Base-by-base conservation (phyloP, 2,797 vertebrate species). In the Cryptoblepharus egeriae region DNA sequence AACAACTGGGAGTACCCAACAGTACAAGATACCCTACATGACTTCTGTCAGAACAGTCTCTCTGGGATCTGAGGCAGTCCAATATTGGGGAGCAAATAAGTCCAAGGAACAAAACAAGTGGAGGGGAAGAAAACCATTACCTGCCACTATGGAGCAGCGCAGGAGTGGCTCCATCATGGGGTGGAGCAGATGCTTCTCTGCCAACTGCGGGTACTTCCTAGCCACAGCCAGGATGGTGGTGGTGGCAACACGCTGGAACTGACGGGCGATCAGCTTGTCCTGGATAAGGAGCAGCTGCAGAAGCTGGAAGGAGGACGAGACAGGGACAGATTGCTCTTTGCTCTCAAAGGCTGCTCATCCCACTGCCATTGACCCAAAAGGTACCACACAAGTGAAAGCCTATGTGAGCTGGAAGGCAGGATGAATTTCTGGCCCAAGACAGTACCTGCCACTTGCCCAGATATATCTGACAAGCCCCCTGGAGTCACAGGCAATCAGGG, bases 171-270 rank as follows among this genome's bases (percentile, higher is more conserved):
- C 87, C 12, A 99, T 85, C 67, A 99, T 78, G 5, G 97, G 97
- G 37, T 77, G 76, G 3, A 99, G 94, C 69, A 99, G 89, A 88
- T 97, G 95, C 74, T 89, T 92, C 79, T 92, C 91, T 1, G 96
- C 97, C 84, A 98, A 93, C 73, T 93, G 63, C 2, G 97, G 96
- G 79, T 91, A 94, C 87, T 97, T 95, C 90, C 96, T 95, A 12
- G 90, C 93, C 93, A 99, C 91, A 75, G 90, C 92, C 67, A 98
- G 93, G 64, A 93, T 91, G 0, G 96, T 95, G 16, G 94, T 96
- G 77, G 97, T 97, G 88, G 97, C 97, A 83, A 99, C 97, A 9
- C 96, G 95, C 93, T 99, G 98, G 87, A 98, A 98, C 91, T 98
- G 98, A 52, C 75, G 95, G 0, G 95, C 97, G 0, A 96, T 94